Evolutionary conservation across 2,888 invertebrate genomes (phyloP).

Genomic region (Hanleya hanleyi): DNA sequence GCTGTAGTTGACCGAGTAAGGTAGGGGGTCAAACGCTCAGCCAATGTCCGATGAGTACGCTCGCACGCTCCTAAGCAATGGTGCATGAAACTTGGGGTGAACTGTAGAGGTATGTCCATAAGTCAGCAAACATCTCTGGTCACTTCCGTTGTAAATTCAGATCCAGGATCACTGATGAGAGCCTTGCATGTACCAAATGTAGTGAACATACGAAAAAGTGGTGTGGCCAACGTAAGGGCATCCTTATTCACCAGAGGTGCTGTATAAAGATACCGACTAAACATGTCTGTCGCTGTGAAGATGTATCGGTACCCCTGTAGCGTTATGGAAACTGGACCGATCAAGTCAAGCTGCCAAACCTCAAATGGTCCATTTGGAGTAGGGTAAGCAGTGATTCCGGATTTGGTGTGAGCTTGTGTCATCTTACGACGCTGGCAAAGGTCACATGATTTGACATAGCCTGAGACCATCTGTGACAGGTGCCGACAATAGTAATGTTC

Average conservation of each 20-base stretch:
- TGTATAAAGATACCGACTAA: neutral
- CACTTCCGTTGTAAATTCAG: constrained; percentile 6
- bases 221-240: neutral
- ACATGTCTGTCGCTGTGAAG: constrained; percentile 1
- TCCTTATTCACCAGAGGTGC: constrained; percentile 8
- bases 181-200: neutral
- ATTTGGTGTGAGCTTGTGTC: neutral
- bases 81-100: constrained; percentile 6
- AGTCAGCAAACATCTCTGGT: neutral
- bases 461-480: neutral
- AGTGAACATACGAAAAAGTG: neutral
- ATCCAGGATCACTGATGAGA: constrained; percentile 4
- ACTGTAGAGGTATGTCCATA: neutral
- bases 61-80: constrained; percentile 3
- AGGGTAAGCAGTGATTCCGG: neutral
- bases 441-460: constrained; percentile 13
- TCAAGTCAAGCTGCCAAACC: neutral
- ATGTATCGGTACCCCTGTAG: neutral
- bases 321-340: neutral
- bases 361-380: neutral
- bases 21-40: neutral
- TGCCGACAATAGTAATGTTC: constrained; percentile 6
- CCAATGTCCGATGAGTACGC: neutral
- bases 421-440: constrained; percentile 9
- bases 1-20: neutral